Evolutionary conservation across 2,113 vertebrate genomes (phyloP).

Genomic region (Oreocharis arfaki): DNA sequence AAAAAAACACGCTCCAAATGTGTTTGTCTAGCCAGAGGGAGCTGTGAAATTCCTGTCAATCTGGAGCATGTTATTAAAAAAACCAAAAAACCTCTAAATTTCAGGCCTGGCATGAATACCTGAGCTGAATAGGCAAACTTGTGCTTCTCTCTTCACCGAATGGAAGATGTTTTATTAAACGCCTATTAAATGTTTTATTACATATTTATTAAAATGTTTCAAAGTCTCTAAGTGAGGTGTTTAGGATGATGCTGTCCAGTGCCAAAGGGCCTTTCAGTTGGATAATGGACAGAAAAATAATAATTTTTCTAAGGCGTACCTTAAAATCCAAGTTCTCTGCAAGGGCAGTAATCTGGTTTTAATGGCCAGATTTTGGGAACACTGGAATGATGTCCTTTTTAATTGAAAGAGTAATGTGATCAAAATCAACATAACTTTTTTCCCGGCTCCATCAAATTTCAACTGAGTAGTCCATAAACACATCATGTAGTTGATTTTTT

Average conservation of each 20-base stretch:
- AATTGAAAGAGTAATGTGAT: background rate
- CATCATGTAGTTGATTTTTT: fast-evolving
- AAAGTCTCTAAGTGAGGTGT: background rate
- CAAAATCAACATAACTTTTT: background rate
- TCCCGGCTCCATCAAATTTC: background rate
- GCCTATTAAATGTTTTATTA: no score
- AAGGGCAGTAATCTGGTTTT: background rate
- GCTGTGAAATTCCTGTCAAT: background rate
- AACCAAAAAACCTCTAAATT: background rate
- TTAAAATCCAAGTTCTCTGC: background rate
- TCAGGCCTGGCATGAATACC: background rate
- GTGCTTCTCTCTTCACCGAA: background rate
- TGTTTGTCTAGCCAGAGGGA: background rate
- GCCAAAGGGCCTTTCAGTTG: background rate
- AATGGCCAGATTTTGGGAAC: background rate
- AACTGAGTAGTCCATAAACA: background rate
- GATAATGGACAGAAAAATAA: background rate
- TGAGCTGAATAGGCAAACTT: background rate
- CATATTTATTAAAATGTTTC: background rate
- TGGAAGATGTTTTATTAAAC: background rate
- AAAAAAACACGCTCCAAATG: background rate
- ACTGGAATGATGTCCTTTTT: background rate
- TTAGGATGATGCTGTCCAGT: background rate
- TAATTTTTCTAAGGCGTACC: background rate
- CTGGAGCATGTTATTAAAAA: background rate